A percentile compares a stretch with the other conserved stretches of the same genome.
Conservation (phyloP, 2,797 vertebrate genomes). For the Myotis pilosus region DNA sequence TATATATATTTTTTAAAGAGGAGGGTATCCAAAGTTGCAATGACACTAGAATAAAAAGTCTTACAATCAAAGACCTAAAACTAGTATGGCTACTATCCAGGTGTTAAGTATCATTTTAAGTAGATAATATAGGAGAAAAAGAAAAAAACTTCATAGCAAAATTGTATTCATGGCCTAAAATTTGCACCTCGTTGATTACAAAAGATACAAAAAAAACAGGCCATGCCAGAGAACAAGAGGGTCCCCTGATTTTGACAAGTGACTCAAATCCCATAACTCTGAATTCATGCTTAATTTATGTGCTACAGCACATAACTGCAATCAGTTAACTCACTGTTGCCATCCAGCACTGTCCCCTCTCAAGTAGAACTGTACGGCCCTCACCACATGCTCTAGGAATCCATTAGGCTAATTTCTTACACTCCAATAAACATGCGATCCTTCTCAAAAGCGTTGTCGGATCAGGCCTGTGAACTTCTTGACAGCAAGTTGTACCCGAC, state of each 20-base stretch:
- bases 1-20: too few species aligned
- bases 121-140: not conserved
- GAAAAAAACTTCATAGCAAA: not conserved
- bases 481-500: not conserved
- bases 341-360: not conserved
- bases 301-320: not conserved
- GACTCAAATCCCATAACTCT: conserved; percentile 21
- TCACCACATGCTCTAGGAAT: not conserved
- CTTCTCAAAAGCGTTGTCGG: not conserved
- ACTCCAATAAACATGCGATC: not conserved
- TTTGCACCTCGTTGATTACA: not conserved
- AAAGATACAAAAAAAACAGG: conserved; percentile 12
- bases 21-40: not conserved
- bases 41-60: not conserved
- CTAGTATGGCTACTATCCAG: not conserved
- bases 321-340: not conserved
- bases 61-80: conserved; percentile 31
- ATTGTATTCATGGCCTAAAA: not conserved
- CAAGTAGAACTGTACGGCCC: not conserved
- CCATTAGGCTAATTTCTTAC: not conserved
- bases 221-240: not conserved
- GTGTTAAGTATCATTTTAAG: not conserved
- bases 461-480: not conserved
- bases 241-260: conserved; percentile 5
- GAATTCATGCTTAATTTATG: not conserved